Base-by-base conservation (phyloP, 2,113 vertebrate genomes). In the Chroicocephalus ridibundus region DNA sequence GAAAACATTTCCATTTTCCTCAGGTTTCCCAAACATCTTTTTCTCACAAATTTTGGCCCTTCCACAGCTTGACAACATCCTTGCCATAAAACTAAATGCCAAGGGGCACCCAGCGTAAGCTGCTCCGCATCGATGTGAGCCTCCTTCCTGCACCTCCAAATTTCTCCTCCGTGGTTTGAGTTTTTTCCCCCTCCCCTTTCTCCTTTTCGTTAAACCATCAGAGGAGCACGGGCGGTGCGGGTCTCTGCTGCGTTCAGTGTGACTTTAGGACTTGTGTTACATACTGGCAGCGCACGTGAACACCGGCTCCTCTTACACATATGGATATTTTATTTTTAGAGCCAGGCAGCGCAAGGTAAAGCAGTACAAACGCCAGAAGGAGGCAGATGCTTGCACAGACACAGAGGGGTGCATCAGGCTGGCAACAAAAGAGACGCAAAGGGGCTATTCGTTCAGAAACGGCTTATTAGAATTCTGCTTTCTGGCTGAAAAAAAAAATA, bases 311-410 rank as follows among this genome's bases (percentile, higher is more conserved):
- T 95, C 66, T 96, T 92, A 95, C 95, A 93, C 11, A 2, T 83
- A 96, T 27, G 68, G 94, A 38, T 96, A 51, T 84, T 94, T 96
- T 98, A 98, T 98, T 98, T 98, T 97, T 97, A 97, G 96, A 97
- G 36, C 58, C 62, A 79, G 91, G 78, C 66, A 96, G 95, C 76
- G 34, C 93, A 96, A 92, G 88, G 95, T 93, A 98, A 96, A 93
- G 84, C 91, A 95, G 93, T 61, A 94, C 52, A 64, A 93, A 95
- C 25, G 86, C 79, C 86, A 79, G 95, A 95, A 97, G 79, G 83
- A 96, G 91, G 54, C 94, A 98, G 95, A 93, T 94, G 95, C 93
- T 94, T 86, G 82, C 74, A 64, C 38, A 96, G 88, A 94, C 90
- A 96, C 86, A 92, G 90, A 95, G 68, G 64, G 72, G 94, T 9